Evolutionary conservation across 2,113 vertebrate species (phyloP), one percentile per base, ranked within the genome.

Genomic region (Albula goreensis): DNA sequence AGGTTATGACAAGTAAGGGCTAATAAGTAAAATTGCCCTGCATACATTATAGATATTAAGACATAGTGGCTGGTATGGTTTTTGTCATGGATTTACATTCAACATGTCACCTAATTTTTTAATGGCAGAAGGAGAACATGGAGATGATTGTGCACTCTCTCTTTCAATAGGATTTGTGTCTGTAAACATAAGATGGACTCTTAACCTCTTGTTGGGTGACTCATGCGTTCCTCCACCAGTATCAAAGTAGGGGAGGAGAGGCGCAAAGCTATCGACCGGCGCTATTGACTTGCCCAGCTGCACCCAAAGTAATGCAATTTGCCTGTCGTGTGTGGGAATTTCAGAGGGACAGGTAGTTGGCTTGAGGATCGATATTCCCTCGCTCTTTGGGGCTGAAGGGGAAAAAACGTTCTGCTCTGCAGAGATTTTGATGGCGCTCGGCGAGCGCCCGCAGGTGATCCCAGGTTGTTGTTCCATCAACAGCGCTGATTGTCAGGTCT

Each of bases 251-350:
- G 31, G 41, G 84, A 79, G 19, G 84, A 56, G 19, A 80, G 31
- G 50, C 22, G 52, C 78, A 66, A 57, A 25, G 52, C n/a, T 82
- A 86, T 86, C 74, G 85, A 85, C 50, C 63, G 10, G 50, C 1
- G 63, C 3, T 66, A 53, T 80, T 70, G 85, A 66, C 12, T 66
- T 50, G 48, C 25, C 2, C n/a, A 81, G 53, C 57, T 74, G n/a
- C 57, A 86, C 49, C 60, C 22, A 74, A 81, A 82, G 85, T 74
- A 86, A 80, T 81, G 57, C 79, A 82, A 60, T 82, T 82, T 86
- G 49, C 79, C 85, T 79, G 78, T 85, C 79, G 70, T 57, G 77
- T 80, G 78, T 81, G 5, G 48, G 60, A 82, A 51, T 74, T 82
- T 81, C 50, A 81, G 79, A 77, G 49, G 50, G 80, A 51, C 80